phyloP scores from a whole-genome alignment of 2,888 invertebrate species.

The Coronaproctus castanopsis region DNA sequence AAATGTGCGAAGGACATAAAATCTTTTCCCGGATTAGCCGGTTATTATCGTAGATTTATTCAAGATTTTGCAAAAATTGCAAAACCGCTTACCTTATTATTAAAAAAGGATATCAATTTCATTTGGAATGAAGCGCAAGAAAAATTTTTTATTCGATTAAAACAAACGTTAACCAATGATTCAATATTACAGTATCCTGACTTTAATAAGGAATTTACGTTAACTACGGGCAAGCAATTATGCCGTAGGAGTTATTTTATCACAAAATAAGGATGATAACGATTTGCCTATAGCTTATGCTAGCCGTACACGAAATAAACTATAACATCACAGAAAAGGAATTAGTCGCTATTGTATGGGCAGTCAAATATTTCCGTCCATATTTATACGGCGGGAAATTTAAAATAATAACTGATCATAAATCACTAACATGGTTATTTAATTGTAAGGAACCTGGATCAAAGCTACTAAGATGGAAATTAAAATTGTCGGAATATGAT shows the following conservation, averaged over 20 bases:
- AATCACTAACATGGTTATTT: conserved; percentile 8
- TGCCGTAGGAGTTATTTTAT: conserved; percentile 22
- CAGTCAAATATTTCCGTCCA: conserved; percentile 22
- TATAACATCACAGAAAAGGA: conserved; percentile 23
- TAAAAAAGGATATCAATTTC: no score
- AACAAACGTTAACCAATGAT: no score
- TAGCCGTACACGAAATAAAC: conserved; percentile 21
- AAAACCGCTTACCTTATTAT: no score
- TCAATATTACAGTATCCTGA: conserved; percentile 14
- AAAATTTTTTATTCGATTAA: no score
- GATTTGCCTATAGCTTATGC: conserved; percentile 23
- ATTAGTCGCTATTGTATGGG: conserved; percentile 22
- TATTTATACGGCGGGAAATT: conserved; percentile 17
- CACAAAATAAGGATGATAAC: conserved; percentile 18
- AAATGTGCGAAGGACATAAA: no score
- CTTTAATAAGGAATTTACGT: conserved; percentile 8
- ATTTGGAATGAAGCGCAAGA: no score
- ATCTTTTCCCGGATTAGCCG: no score
- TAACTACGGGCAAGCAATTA: conserved; percentile 22
- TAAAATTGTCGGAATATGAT: conserved; percentile 11
- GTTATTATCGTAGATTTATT: no score
- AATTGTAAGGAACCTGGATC: conserved; percentile 2
- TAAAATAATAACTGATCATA: conserved; percentile 18
- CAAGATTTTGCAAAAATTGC: no score
- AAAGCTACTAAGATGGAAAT: neutral